phyloP scores from a whole-genome alignment of 2,113 vertebrate genomes.

The Pipa parva region DNA sequence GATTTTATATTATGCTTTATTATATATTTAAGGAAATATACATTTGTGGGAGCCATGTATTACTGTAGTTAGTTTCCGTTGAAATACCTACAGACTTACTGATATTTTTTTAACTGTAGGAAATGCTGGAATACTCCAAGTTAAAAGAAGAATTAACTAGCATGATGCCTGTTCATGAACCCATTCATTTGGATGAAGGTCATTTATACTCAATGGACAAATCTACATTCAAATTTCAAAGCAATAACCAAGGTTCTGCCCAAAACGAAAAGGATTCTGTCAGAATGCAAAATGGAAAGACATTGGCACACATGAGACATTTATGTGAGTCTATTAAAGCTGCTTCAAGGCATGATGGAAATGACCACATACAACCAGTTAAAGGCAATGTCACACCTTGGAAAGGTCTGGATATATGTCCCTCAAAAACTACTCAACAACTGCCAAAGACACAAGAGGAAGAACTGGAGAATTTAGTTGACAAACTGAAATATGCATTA shows the following conservation, averaged over 20 bases:
- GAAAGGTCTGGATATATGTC: not conserved
- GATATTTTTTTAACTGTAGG: not conserved
- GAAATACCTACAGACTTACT: no score
- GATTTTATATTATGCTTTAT: no score
- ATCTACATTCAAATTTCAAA: not conserved
- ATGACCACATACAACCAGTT: not conserved
- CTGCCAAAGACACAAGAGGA: slow-evolving; percentile 42
- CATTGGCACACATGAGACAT: slow-evolving; percentile 27
- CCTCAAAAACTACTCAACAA: not conserved
- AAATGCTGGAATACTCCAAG: not conserved
- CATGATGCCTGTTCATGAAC: not conserved
- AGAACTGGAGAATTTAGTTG: slow-evolving; percentile 60
- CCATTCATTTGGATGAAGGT: not conserved
- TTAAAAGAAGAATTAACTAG: slow-evolving; percentile 1
- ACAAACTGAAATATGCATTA: slow-evolving; percentile 60
- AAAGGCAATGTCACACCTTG: not conserved
- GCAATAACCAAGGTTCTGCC: not conserved
- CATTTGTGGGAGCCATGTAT: no score
- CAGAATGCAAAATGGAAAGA: slow-evolving; percentile 14
- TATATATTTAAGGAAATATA: no score
- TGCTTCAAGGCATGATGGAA: not conserved
- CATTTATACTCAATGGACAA: not conserved
- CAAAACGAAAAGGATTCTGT: slow-evolving; percentile 22
- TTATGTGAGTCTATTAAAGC: slow-evolving; percentile 32
- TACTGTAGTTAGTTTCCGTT: no score